Evolutionary conservation across 1,140 invertebrate genomes (phyloP), one percentile per base, ranked within the genome.

Genomic region (Atta colombica): DNA sequence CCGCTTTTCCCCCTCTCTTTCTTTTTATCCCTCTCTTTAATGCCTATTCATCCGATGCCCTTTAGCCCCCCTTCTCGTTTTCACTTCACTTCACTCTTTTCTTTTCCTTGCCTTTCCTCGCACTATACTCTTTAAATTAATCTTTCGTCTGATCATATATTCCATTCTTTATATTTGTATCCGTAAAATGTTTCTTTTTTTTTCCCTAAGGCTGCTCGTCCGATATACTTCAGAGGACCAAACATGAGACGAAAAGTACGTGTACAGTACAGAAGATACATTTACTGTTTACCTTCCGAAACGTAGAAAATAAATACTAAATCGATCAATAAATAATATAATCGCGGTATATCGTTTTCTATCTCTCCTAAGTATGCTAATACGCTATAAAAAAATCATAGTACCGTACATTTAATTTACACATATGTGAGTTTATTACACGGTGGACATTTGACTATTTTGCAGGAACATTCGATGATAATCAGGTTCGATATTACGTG

Each of bases 161-260:
- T 78, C 49, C 81, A 21, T 85, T 90, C 87, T 66, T 75, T 72
- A 86, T 65, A 88, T 85, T 75, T 71, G 65, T 71, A 89, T 90
- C 65, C 84, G 75, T 87, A 78, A 89, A 88, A 88, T 87, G 71
- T 90, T 85, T 87, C 66, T 74, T 75, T 58, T 31, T 31, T 31
- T 28, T 49, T 12, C 77, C 65, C 58, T 58, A 92, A 92, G 92
- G 92, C 92, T 92, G 92, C 91, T 92, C 89, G 92, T 92, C 92
- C 92, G 92, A 92, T 92, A 89, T 92, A 87, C 65, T 86, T 90
- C 85, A 92, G 92, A 92, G 92, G 92, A 92, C 92, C 75, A 92
- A 92, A 92, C 92, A 92, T 88, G 85, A 89, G 75, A 77, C 81
- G 84, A 87, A 90, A 92, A 90, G 66, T 88, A 89, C 81, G 72